Conservation (phyloP, 2,113 vertebrate genomes). For the Eurypyga helias region DNA sequence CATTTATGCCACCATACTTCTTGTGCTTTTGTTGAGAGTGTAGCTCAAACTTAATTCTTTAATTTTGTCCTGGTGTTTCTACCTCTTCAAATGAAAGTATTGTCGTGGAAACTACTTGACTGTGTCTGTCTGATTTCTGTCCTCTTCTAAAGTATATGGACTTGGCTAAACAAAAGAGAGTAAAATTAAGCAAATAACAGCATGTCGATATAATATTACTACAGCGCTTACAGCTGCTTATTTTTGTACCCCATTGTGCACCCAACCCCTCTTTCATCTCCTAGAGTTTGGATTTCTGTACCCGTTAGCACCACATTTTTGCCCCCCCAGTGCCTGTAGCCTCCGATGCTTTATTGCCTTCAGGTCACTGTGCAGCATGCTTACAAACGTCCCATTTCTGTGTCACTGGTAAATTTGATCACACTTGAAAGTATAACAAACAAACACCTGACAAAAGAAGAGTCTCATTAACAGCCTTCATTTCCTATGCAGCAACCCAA, state of each 20-base stretch:
- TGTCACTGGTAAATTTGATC: conserved; percentile 53
- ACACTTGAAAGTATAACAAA: conserved; percentile 48
- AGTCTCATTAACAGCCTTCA: conserved; percentile 55
- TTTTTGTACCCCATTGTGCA: not conserved
- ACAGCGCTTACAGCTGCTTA: not conserved
- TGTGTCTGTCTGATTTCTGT: not conserved
- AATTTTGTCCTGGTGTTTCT: not conserved
- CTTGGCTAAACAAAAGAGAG: not conserved
- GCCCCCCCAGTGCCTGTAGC: not conserved
- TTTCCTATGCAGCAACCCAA: conserved; percentile 61
- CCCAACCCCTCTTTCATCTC: not conserved
- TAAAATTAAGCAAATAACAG: not conserved
- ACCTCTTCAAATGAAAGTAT: not conserved
- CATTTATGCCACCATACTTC: not conserved
- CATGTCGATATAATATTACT: not conserved
- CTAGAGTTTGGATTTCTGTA: not conserved
- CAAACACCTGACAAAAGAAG: conserved; percentile 63
- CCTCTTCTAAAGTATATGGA: not conserved
- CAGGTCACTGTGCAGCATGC: conserved; percentile 15
- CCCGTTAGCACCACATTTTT: not conserved
- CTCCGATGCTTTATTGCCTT: not conserved
- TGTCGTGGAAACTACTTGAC: not conserved
- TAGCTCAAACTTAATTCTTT: not conserved
- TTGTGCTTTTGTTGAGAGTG: not conserved
- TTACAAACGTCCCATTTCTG: not conserved